phyloP scores from a whole-genome alignment of 2,888 invertebrate genomes.

The Tridacna crocea region DNA sequence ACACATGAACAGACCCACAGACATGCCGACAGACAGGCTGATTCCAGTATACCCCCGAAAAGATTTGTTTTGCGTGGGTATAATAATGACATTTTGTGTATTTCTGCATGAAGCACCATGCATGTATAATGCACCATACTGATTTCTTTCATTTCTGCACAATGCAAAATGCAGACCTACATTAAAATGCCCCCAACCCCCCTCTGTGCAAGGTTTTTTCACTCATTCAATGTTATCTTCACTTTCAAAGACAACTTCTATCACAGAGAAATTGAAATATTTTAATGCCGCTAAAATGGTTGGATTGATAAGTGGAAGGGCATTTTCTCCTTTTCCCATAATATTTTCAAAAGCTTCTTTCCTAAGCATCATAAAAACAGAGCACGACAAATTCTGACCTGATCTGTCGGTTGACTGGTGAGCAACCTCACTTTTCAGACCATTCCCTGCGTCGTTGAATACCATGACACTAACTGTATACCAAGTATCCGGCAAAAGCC shows the following conservation, averaged over 20 bases:
- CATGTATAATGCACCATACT: too few relatives aligned
- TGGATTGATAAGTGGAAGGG: too few relatives aligned
- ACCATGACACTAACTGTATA: conserved; percentile 97
- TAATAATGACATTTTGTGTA: not conserved
- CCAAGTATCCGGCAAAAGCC: conserved; percentile 95
- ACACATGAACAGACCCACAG: too few relatives aligned
- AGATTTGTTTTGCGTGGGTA: not conserved
- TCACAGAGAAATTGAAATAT: too few relatives aligned
- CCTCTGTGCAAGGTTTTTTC: not conserved
- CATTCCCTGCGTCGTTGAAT: conserved; percentile 97
- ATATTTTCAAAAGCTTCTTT: not conserved
- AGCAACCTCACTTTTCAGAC: conserved; percentile 96
- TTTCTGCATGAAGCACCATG: too few relatives aligned
- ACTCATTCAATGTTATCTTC: not conserved
- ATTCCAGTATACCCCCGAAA: not conserved
- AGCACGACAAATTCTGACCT: conserved; percentile 66
- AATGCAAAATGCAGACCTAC: not conserved
- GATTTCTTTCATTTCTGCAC: too few relatives aligned
- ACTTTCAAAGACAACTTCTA: too few relatives aligned
- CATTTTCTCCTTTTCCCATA: not conserved
- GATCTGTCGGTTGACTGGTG: conserved; percentile 85
- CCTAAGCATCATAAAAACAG: not conserved
- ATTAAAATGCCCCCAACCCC: not conserved
- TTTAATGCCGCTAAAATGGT: too few relatives aligned
- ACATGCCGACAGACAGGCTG: too few relatives aligned